Evolutionary conservation across 2,888 invertebrate species (phyloP), one percentile per base, ranked within the genome.

Genomic region (Stramonita haemastoma): DNA sequence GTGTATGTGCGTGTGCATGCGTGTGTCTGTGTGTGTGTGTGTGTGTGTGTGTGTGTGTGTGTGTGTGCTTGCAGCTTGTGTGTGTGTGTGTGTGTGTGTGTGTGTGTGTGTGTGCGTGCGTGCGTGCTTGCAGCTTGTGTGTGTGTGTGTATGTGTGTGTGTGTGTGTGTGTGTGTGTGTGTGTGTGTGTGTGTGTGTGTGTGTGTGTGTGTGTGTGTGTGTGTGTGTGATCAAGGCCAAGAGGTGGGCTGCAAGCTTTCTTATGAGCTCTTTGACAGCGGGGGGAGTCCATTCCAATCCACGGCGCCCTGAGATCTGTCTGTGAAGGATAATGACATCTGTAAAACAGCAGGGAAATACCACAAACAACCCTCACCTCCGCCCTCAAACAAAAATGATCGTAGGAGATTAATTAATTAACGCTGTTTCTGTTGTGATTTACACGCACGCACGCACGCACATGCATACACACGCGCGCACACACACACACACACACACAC

Each of bases 401-500:
- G 46, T 46, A 46, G 66, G 66, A 66, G 66, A 22, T 17, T 66
- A 66, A 66, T 17, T 66, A 66, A 66, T 46, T 2, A 46, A 46
- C 46, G 46, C 46, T 46, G 46, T 66, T 66, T 2, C 46, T 46
- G 46, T 66, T 66, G 66, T 17, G 73, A n/a, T 29, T 11, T 26
- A 29, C n/a, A 73, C 73, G 73, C 73, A 17, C 26, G n/a, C 73
- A 73, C 17, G 22, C 73, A 15, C 73, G 22, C 73, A 73, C 73
- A 73, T 26, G 22, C 73, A 56, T 56, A 26, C 85, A 46, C 85
- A 56, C 85, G 56, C n/a, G n/a, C 22, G 17, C 86, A 57, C 86
- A n/a, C 66, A 86, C 66, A 66, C 86, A 60, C 86, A 86, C 60
- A 86, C 86, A 86, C 66, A 66, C 66, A 17, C n/a, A 17, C 56